A percentile compares a stretch with the other conserved stretches of the same genome.
Evolutionary conservation across 1,140 invertebrate genomes (phyloP).

Genomic region (Bombus confusus): DNA sequence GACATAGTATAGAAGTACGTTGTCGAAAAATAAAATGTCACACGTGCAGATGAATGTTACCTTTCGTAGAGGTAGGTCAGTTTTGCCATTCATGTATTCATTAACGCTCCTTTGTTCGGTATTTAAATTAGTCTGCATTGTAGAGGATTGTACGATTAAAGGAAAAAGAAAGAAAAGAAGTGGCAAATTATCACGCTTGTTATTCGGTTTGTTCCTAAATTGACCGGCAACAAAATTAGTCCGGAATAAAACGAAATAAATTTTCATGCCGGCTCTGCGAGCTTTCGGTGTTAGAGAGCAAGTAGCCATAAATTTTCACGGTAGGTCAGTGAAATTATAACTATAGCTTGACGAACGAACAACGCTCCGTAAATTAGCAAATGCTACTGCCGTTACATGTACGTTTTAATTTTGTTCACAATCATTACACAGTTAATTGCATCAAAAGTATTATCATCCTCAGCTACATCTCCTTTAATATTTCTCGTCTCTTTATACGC

Average conservation of each 20-base stretch:
- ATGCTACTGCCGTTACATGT: not conserved
- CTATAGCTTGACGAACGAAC: not conserved
- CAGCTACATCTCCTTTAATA: not conserved
- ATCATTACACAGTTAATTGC: not conserved
- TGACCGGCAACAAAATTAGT: conserved; percentile 2
- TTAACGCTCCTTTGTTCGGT: conserved; percentile 20
- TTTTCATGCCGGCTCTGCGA: not conserved
- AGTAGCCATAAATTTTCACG: conserved; percentile 4
- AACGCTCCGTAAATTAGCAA: not conserved
- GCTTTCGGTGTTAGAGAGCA: not conserved
- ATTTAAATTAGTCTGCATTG: conserved; percentile 33
- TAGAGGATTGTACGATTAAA: not conserved
- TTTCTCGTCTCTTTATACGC: not conserved
- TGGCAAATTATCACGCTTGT: conserved; percentile 8
- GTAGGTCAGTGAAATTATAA: not conserved
- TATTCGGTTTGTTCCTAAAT: conserved; percentile 41
- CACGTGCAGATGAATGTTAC: not conserved
- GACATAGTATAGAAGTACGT: too few relatives aligned
- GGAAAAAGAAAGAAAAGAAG: not conserved
- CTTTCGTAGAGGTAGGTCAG: not conserved
- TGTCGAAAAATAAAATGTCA: not conserved
- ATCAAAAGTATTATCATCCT: too few relatives aligned
- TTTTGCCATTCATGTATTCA: conserved; percentile 14
- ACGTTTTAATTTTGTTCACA: not conserved
- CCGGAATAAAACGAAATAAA: conserved; percentile 21